Base-by-base conservation (phyloP, 2,888 invertebrate species). In the Drosophila atripex region DNA sequence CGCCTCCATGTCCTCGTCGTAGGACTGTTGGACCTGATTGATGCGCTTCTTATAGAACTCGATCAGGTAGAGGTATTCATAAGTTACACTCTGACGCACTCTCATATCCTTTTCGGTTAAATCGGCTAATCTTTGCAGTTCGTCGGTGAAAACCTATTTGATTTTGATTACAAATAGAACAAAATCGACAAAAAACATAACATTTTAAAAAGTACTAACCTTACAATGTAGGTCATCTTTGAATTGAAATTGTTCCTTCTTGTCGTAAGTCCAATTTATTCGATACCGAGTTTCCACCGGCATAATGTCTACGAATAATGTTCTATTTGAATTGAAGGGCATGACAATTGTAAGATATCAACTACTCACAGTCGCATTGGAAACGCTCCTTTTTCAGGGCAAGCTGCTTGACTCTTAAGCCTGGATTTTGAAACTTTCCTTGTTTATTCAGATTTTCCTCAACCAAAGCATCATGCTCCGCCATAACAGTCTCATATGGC, bases 221-320 rank as follows among this genome's bases (percentile, higher is more conserved):
- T 73, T 50, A 6, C 39, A 25, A 4, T 9, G 8, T 0, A 49
- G n/a, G 1, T 39, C 50, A 25, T 68, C 51, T 1, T 8, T 12
- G 0, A 54, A 18, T 0, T 50, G 12, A 0, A 32, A 45, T 23
- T 80, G 82, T 4, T 78, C 72, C 60, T 76, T 16, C 3, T 12
- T 45, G 0, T 68, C 43, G 28, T 72, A 32, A 1, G 58, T 25
- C 63, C 66, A 71, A 6, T 74, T 73, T 5, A 77, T 52, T 12
- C 32, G 52, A 55, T 75, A 84, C 3, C 79, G 78, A 7, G 41
- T 21, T 59, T 84, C 80, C 28, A 80, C 80, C 0, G 79, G 85
- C 2, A n/a, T 21, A 1, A 49, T 9, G 51, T 51, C 78, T 78
- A 21, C 1, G 0, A 2, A 11, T 18, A 8, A 18, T 23, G 3